phyloP scores from a whole-genome alignment of 2,888 invertebrate genomes.

The Lasioglossum marginatum region DNA sequence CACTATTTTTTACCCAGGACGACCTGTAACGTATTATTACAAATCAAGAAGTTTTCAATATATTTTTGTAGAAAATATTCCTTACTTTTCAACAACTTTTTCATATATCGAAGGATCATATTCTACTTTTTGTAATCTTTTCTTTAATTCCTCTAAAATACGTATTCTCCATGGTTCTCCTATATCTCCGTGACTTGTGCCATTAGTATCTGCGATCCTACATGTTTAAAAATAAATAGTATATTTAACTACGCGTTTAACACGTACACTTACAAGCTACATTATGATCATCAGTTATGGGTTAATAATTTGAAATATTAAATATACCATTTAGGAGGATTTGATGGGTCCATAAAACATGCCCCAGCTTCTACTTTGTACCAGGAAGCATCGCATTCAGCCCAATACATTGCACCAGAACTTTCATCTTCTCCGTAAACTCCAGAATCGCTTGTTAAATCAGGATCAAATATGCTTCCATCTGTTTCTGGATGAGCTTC shows the following conservation, averaged over 20 bases:
- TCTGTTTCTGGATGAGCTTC: slow-evolving; percentile 95
- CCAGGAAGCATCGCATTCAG: slow-evolving; percentile 93
- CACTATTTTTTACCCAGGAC: slow-evolving; percentile 94
- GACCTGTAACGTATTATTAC: slow-evolving; percentile 83
- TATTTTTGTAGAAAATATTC: neutral
- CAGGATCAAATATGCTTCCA: slow-evolving; percentile 92
- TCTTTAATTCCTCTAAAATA: slow-evolving; percentile 89
- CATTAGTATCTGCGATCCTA: slow-evolving; percentile 86
- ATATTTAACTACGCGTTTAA: neutral
- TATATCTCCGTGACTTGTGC: slow-evolving; percentile 87
- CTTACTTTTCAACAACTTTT: slow-evolving; percentile 90
- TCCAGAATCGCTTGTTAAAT: slow-evolving; percentile 89
- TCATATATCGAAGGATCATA: slow-evolving; percentile 88
- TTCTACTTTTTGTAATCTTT: slow-evolving; percentile 85
- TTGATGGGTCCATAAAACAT: slow-evolving; percentile 90
- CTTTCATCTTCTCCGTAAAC: slow-evolving; percentile 93
- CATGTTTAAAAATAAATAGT: slow-evolving; percentile 23
- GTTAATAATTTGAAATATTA: slow-evolving; percentile 1
- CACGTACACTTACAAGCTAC: neutral
- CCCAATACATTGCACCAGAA: slow-evolving; percentile 90
- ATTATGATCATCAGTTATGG: neutral
- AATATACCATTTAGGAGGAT: slow-evolving; percentile 91
- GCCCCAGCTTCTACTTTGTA: slow-evolving; percentile 93
- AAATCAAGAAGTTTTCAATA: neutral
- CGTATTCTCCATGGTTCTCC: slow-evolving; percentile 91